Base-by-base conservation (phyloP, 2,113 vertebrate genomes). In the Sialia sialis region DNA sequence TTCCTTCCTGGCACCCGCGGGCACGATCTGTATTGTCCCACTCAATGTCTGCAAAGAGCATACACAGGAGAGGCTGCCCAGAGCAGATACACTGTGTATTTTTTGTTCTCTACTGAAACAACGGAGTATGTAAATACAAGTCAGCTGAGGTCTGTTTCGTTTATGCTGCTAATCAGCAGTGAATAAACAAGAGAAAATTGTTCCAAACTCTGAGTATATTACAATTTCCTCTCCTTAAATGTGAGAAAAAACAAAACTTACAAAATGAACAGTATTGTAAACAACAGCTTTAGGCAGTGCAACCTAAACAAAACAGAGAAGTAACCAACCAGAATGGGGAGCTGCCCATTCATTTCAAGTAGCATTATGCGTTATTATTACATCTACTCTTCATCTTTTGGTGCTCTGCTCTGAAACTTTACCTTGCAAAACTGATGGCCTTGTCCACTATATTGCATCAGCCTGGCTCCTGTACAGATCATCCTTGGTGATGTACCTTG, bases 151-250 rank as follows among this genome's bases (percentile, higher is more conserved):
- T 72, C 9, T 72, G 36, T 88, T 90, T 75, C 44, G 75, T 77
- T 95, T 92, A 58, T 80, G 23, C 48, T 84, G 74, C 46, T 90
- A 87, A 75, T 90, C 83, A 80, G n/a, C 62, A 68, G 58, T 32
- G 75, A 90, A 90, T 67, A 79, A 96, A 94, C 82, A 79, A 76
- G 36, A 68, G 30, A 83, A 88, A 83, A 92, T 3, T 14, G 18
- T 68, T 93, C 86, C 41, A 86, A 73, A 30, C 49, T 69, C 79
- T 76, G 63, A 52, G 48, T 76, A n/a, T 80, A 34, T 80, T 92
- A 77, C 67, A 62, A 54, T 88, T 90, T 90, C 49, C 38, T 73
- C 56, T 75, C 46, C 17, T 51, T 32, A 19, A 88, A 85, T 69
- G 79, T 44, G n/a, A 92, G 63, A 79, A 82, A 59, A 94, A 79